Evolutionary conservation across 2,888 invertebrate species (phyloP), one percentile per base, ranked within the genome.

Genomic region (Lycia hirtaria): DNA sequence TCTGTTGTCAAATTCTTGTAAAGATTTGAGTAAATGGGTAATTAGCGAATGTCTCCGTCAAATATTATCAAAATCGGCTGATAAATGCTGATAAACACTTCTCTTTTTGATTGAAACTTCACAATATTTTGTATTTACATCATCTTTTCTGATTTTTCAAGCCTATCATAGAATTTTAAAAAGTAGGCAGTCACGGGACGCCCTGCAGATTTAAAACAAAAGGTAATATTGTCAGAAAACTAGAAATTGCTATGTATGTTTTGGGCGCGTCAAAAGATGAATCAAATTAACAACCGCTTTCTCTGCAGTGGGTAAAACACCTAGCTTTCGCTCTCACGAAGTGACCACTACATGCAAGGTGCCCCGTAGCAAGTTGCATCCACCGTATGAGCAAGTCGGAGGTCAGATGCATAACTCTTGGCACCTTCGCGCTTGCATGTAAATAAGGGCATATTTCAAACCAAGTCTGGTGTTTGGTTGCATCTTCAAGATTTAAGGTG

Each of bases 381-480:
- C 60, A 65, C 65, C 41, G 71, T 43, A 60, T 66, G 60, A 47
- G 65, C 71, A 69, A 56, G 73, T 73, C 72, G 62, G 56, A 65
- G 83, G 84, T 85, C 85, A 82, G 75, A 80, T 72, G 72, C 85
- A 85, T 83, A 84, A 84, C 76, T 83, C 84, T 78, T 66, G 64
- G 68, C 77, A 76, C 80, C 78, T 80, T 73, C 67, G 69, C 72
- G 70, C 70, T 58, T 48, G 78, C 78, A 83, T 85, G 78, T 81
- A 85, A 85, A 85, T 85, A 80, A 83, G 81, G 78, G 78, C 74
- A 81, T 85, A 82, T 83, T 80, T 84, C 82, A 81, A 79, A 81
- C 67, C 62, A 64, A 69, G 65, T 60, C 62, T 65, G 63, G 69
- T 69, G 72, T 67, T 69, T 54, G 64, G 74, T 71, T 69, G 72